A percentile compares a stretch with the other conserved stretches of the same genome.
Evolutionary conservation across 2,888 invertebrate species (phyloP).

Genomic region (Penaeus monodon): DNA sequence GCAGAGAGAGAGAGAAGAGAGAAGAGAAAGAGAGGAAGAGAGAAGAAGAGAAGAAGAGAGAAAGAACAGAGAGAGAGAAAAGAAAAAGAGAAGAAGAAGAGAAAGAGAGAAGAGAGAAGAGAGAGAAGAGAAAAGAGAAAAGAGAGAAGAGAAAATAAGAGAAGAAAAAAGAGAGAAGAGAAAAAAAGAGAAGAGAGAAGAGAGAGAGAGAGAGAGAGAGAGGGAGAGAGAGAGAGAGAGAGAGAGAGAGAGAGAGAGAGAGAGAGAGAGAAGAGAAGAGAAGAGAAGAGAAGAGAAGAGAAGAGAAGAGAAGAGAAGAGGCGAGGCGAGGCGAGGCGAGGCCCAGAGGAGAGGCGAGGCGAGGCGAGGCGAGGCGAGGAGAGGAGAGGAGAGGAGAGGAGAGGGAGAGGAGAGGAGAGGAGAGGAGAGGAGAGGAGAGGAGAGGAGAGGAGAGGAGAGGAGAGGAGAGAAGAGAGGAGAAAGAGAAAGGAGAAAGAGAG

Average conservation of each 20-base stretch:
- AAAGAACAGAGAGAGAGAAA: neutral
- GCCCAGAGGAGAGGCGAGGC: too few relatives aligned
- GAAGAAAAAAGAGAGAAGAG: neutral
- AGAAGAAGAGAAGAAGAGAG: neutral
- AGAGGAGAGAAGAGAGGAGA: neutral
- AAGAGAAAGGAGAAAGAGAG: neutral
- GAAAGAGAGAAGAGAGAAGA: too few relatives aligned
- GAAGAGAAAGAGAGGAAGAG: neutral
- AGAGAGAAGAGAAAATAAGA: neutral
- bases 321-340: neutral
- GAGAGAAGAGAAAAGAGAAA: neutral
- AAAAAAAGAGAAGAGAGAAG: too few relatives aligned
- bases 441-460: neutral
- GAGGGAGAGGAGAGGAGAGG: neutral
- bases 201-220: too few relatives aligned
- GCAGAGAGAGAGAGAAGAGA: neutral
- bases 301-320: too few relatives aligned
- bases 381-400: neutral
- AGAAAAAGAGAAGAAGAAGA: neutral
- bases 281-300: too few relatives aligned
- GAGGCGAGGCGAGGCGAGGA: neutral
- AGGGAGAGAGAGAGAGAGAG: too few relatives aligned
- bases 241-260: too few relatives aligned
- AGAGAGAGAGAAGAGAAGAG: too few relatives aligned
- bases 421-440: slow-evolving; percentile 2